phyloP scores from a whole-genome alignment of 2,888 invertebrate species.

The Cancer borealis region DNA sequence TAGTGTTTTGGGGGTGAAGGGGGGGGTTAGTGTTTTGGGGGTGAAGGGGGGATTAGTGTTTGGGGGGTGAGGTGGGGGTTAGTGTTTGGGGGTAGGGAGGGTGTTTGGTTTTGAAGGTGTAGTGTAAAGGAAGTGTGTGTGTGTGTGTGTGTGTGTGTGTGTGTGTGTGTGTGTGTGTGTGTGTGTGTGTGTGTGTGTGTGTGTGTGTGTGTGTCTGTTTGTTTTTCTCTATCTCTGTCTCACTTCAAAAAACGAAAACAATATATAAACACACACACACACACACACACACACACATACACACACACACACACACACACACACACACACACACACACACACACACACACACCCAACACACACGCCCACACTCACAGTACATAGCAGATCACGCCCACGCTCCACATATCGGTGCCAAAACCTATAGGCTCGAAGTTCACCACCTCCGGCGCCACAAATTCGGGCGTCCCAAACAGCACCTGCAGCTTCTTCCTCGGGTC shows the following conservation, averaged over 20 bases:
- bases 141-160: too few species aligned
- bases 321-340: neutral
- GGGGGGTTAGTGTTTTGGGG: neutral
- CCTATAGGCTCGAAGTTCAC: conserved; percentile 98
- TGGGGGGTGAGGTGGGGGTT: neutral
- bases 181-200: too few species aligned
- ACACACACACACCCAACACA: neutral
- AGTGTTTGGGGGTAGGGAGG: too few species aligned
- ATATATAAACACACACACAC: too few species aligned
- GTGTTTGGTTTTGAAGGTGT: too few species aligned
- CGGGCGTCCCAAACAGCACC: conserved; percentile 98
- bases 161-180: too few species aligned
- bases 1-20: neutral
- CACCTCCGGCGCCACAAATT: conserved; percentile 99
- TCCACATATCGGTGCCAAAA: conserved; percentile 99
- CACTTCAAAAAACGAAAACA: too few species aligned
- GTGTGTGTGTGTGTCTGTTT: too few species aligned
- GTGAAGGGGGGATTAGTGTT: conserved; percentile 78
- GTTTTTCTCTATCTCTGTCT: too few species aligned
- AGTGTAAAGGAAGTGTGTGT: too few species aligned
- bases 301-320: neutral
- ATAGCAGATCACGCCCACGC: conserved; percentile 98
- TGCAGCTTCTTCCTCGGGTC: conserved; percentile 95
- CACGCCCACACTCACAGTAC: conserved; percentile 91
- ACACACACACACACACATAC: too few species aligned